These are phyloP conservation scores for Zapornia atra DNA, from an alignment of 2,113 vertebrate genomes.

Conservation along the genomic window DNA sequence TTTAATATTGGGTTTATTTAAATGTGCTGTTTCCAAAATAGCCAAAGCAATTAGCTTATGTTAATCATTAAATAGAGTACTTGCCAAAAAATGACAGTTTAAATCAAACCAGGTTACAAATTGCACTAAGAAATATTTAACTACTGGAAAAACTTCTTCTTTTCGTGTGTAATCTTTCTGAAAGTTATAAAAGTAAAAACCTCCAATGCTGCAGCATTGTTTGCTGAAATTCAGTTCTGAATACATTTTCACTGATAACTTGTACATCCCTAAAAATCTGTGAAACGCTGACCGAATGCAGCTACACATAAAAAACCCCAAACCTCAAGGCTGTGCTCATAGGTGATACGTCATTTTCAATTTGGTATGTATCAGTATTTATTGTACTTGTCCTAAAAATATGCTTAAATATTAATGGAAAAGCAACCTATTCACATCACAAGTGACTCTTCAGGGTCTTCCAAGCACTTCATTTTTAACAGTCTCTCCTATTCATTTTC, in stretches of 20 bases:
- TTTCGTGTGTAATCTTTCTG: not conserved
- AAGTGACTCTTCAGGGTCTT: not conserved
- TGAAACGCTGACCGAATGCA: not conserved
- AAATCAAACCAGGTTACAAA: not conserved
- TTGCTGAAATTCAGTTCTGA: not conserved
- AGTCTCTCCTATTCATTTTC: not conserved
- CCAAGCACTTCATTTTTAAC: not conserved
- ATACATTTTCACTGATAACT: not conserved
- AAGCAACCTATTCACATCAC: not conserved
- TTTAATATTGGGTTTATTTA: not conserved
- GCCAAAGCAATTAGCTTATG: not conserved
- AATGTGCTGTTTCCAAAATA: not conserved
- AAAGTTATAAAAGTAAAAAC: not conserved
- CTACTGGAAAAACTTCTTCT: not conserved
- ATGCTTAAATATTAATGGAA: not conserved
- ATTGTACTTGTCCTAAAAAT: not conserved
- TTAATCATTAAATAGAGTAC: not conserved
- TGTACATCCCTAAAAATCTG: not conserved
- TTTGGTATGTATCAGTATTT: not conserved
- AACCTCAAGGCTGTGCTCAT: not conserved
- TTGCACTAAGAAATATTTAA: not conserved
- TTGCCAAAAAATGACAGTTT: not conserved
- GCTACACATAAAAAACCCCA: not conserved
- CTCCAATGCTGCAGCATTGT: not conserved
- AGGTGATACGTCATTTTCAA: constrained; percentile 3